Conservation (phyloP, 2,888 invertebrate species). For the Synanthedon vespiformis region DNA sequence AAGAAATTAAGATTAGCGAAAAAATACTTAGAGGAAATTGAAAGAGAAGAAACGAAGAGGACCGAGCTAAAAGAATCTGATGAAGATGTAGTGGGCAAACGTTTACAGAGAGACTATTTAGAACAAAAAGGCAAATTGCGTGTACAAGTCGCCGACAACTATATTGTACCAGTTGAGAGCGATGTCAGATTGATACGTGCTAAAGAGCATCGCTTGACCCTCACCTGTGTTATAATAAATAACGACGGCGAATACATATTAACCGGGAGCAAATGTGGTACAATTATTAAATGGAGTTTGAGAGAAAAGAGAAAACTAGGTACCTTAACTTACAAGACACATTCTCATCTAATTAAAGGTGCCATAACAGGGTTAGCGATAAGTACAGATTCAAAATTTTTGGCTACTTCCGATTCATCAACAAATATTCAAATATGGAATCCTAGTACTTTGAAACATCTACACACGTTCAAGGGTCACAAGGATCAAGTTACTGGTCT, state of each 20-base stretch:
- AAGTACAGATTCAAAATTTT: constrained; percentile 83
- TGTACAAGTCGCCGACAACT: constrained; percentile 77
- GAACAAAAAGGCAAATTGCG: constrained; percentile 87
- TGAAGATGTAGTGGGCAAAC: constrained; percentile 76
- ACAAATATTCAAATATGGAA: constrained; percentile 87
- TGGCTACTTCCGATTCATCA: constrained; percentile 71
- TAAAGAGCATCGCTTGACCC: constrained; percentile 81
- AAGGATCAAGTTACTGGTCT: constrained; percentile 80
- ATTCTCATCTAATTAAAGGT: constrained; percentile 48
- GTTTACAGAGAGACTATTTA: constrained; percentile 86
- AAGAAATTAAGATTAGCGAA: constrained; percentile 91
- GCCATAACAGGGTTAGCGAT: constrained; percentile 77
- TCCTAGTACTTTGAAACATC: constrained; percentile 77
- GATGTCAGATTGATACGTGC: constrained; percentile 73
- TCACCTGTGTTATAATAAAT: constrained; percentile 86
- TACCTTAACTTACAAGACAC: constrained; percentile 59
- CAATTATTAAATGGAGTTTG: constrained; percentile 87
- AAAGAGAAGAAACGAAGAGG: constrained; percentile 80
- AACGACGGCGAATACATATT: constrained; percentile 79
- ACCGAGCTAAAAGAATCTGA: constrained; percentile 74
- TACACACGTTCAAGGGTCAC: constrained; percentile 87
- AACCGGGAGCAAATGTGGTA: constrained; percentile 90
- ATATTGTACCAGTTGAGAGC: constrained; percentile 29
- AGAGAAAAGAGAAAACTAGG: constrained; percentile 73
- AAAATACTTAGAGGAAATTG: constrained; percentile 88